Conservation (phyloP, 2,113 vertebrate genomes). For the Aptenodytes patagonicus region DNA sequence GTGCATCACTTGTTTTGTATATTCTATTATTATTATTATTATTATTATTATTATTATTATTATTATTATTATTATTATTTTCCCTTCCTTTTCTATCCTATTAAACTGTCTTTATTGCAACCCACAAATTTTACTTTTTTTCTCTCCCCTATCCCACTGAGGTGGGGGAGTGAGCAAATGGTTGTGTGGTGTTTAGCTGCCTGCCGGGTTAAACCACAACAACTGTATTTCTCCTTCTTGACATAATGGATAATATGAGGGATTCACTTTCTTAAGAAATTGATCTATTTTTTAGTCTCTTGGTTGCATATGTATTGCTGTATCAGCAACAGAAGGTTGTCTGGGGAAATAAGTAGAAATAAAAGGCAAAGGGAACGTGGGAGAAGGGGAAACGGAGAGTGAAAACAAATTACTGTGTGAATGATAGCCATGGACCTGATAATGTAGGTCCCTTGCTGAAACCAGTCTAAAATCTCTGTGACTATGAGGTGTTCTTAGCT, state of each 20-base stretch:
- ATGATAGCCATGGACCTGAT: not conserved
- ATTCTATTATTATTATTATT: no score
- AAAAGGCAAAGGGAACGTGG: not conserved
- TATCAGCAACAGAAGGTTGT: not conserved
- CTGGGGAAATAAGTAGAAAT: not conserved
- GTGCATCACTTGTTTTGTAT: no score
- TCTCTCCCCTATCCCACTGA: no score
- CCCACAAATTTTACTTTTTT: no score
- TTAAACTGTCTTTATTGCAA: no score
- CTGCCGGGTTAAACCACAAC: no score
- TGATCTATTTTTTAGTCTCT: not conserved
- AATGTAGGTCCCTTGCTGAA: not conserved
- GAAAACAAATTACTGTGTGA: slow-evolving; percentile 5
- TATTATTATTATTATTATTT: no score
- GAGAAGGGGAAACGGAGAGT: not conserved
- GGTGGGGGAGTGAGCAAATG: no score
- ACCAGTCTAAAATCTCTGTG: not conserved
- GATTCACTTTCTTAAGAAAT: not conserved
- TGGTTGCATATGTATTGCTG: not conserved
- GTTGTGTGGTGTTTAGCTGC: no score
- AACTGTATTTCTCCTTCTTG: not conserved
- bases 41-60: no score
- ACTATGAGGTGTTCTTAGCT: not conserved
- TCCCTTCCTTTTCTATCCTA: no score
- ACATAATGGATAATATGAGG: not conserved